phyloP scores from a whole-genome alignment of 2,113 vertebrate species.

The Sinocyclocheilus rhinocerous region DNA sequence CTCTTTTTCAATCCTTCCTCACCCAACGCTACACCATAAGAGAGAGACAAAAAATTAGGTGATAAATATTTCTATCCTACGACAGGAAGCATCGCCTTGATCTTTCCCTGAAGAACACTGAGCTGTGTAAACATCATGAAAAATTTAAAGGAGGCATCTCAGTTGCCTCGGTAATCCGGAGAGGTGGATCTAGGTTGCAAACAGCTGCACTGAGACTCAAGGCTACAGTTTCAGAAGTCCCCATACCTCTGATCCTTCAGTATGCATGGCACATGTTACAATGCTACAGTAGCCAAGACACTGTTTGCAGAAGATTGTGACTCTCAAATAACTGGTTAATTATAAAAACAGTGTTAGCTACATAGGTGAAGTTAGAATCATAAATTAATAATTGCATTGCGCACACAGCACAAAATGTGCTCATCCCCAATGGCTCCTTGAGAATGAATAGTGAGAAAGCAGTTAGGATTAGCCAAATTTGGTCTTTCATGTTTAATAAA shows the following conservation, averaged over 20 bases:
- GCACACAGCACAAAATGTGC: slow-evolving; percentile 3
- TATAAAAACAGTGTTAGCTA: slow-evolving; percentile 25
- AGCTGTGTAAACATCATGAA: slow-evolving; percentile 82
- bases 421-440: background rate
- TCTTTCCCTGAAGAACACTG: slow-evolving; percentile 76
- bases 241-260: slow-evolving; percentile 15
- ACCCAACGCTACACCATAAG: background rate
- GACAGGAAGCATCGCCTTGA: slow-evolving; percentile 72
- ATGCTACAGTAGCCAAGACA: background rate
- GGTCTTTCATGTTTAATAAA: background rate
- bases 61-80: slow-evolving; percentile 58
- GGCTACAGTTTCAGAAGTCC: slow-evolving; percentile 29
- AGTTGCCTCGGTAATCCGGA: slow-evolving; percentile 72
- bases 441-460: background rate
- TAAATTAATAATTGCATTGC: slow-evolving; percentile 1
- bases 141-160: slow-evolving; percentile 78
- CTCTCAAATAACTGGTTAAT: slow-evolving; percentile 8
- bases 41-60: slow-evolving; percentile 14
- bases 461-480: background rate
- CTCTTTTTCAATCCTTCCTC: background rate
- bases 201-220: slow-evolving; percentile 69
- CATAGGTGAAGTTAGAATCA: background rate
- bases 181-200: slow-evolving; percentile 66
- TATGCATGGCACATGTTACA: slow-evolving; percentile 3
- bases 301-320: background rate